Evolutionary conservation across 2,888 invertebrate genomes (phyloP), one percentile per base, ranked within the genome.

Genomic region (Amphiduros pacificus): DNA sequence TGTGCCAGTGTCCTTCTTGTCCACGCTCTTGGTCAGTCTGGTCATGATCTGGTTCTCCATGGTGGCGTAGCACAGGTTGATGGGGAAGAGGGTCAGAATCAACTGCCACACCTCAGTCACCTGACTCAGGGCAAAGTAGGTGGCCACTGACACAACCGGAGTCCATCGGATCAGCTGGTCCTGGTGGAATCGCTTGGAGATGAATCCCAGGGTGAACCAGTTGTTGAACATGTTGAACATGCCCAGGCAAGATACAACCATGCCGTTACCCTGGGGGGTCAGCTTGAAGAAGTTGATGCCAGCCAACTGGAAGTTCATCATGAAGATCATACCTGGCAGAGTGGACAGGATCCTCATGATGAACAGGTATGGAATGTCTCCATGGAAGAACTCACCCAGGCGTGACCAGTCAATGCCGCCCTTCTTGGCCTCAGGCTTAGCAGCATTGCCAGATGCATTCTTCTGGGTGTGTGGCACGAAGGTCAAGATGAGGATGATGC

Each of bases 241-340:
- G 22, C 56, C 56, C 4, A 56, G 28, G 2, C 27, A 20, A 17
- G 56, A 44, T 2, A 27, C 49, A 28, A 56, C 11, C 31, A 56
- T 56, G 28, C 56, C 56, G 22, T 44, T 41, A 29, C 49, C 29
- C 22, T 48, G 28, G 9, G 56, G 44, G 2, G 27, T 49, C 29
- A 56, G 56, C 22, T 56, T 56, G 49, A 56, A 56, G 31, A 41
- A 28, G 31, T 44, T 56, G n/a, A 49, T 49, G 3, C 56, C 56
- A 5, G 56, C 56, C 29, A 56, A 29, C 31, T 44, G 56, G 49
- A 56, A 56, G 56, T 56, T 56, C 56, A 56, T 56, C 56, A 56
- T 56, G 49, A 56, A 56, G 6, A 49, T n/a, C 56, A 56, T 56
- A 2, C 27, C 49, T n/a, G 56, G 48, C 17, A 56, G 28, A 11